A percentile compares a stretch with the other conserved stretches of the same genome.
These are phyloP conservation scores for Tangara arthus DNA, from an alignment of 2,797 vertebrate genomes.

Conservation along the genomic window DNA sequence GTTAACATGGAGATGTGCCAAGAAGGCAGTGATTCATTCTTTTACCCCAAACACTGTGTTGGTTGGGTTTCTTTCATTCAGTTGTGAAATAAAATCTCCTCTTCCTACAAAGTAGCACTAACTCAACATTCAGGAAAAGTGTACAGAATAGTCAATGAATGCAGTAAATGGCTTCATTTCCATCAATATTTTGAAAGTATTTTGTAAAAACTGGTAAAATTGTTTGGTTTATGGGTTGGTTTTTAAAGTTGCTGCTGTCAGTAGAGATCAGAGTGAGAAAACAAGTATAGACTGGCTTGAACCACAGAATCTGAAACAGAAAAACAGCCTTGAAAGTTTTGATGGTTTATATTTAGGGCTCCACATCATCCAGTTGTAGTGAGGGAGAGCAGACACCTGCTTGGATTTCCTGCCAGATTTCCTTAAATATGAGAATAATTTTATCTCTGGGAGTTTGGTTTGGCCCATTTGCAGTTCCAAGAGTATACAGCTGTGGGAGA, in stretches of 20 bases:
- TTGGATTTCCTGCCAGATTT: constrained; percentile 28
- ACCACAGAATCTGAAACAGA: background rate
- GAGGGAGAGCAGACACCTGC: background rate
- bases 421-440: background rate
- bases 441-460: background rate
- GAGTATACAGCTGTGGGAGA: background rate
- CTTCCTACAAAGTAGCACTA: background rate
- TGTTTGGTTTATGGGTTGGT: background rate
- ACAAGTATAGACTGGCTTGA: background rate
- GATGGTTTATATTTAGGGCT: background rate
- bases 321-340: background rate
- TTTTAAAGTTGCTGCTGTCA: background rate
- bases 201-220: background rate
- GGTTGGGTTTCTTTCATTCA: background rate
- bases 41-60: background rate
- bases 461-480: background rate
- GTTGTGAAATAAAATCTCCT: background rate
- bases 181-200: background rate
- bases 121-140: background rate
- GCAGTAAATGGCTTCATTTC: background rate
- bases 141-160: background rate
- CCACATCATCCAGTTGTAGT: background rate
- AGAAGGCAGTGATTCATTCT: background rate
- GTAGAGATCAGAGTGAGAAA: background rate
- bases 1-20: background rate